A percentile compares a stretch with the other conserved stretches of the same genome.
Evolutionary conservation across 2,113 vertebrate species (phyloP).

Genomic region (Cryptotis parvus): DNA sequence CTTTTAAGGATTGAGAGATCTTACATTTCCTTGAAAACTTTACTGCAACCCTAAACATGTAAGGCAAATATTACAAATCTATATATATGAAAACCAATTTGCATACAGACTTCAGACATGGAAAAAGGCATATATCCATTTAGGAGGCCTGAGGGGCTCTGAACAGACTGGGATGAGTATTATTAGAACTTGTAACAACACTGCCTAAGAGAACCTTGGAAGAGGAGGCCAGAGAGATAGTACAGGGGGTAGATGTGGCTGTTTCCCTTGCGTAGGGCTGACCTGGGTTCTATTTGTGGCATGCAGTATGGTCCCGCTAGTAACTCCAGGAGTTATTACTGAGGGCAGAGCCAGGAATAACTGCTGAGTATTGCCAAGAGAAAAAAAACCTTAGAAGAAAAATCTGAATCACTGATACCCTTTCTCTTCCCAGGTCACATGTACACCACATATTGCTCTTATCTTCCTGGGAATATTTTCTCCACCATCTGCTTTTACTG

Average conservation of each 20-base stretch:
- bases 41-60: not conserved
- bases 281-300: no score
- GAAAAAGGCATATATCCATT: not conserved
- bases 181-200: not conserved
- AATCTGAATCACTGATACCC: not conserved
- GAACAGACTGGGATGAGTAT: not conserved
- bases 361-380: no score
- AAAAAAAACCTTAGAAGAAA: not conserved
- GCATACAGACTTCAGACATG: not conserved
- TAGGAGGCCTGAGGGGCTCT: not conserved
- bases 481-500: not conserved
- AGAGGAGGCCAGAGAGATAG: not conserved
- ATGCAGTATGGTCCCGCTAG: no score
- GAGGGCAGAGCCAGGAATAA: no score
- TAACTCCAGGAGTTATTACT: no score
- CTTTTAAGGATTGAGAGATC: not conserved
- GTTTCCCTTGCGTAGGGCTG: no score
- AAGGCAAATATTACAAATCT: not conserved
- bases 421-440: not conserved
- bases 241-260: no score
- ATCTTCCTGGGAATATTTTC: not conserved
- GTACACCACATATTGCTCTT: not conserved
- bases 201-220: not conserved
- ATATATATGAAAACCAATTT: not conserved
- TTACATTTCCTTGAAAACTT: constrained; percentile 7